phyloP scores from a whole-genome alignment of 2,888 invertebrate species.

The Lottia scabra region DNA sequence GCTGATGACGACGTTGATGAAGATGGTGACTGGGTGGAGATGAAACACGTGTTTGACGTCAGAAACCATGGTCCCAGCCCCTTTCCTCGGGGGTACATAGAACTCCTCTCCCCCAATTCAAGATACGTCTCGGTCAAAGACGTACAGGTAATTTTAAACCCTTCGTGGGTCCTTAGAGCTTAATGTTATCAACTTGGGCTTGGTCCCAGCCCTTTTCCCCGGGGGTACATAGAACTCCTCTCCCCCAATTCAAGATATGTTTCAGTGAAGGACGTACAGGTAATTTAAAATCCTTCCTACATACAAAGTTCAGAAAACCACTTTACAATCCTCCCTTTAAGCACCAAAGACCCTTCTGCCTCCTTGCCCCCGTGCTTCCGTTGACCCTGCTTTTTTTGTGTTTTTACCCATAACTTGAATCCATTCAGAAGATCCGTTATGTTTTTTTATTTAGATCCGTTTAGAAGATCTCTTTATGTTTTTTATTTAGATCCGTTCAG shows the following conservation, averaged over 20 bases:
- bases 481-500: too few relatives aligned
- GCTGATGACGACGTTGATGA: slow-evolving; percentile 10
- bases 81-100: slow-evolving; percentile 35
- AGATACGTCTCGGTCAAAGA: slow-evolving; percentile 19
- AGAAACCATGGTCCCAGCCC: slow-evolving; percentile 48
- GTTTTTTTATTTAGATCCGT: background rate
- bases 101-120: slow-evolving; percentile 26
- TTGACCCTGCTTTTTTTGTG: too few relatives aligned
- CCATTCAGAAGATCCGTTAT: too few relatives aligned
- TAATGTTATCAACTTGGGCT: too few relatives aligned
- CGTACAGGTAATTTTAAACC: slow-evolving; percentile 19
- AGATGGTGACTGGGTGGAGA: slow-evolving; percentile 10
- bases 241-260: slow-evolving; percentile 28
- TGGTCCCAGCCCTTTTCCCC: slow-evolving; percentile 46
- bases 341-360: too few relatives aligned
- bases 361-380: too few relatives aligned
- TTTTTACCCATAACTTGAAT: too few relatives aligned
- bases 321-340: too few relatives aligned
- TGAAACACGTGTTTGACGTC: slow-evolving; percentile 41
- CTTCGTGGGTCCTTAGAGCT: too few relatives aligned
- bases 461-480: background rate
- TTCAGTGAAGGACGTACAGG: slow-evolving; percentile 20
- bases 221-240: slow-evolving; percentile 30
- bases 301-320: too few relatives aligned
- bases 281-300: slow-evolving; percentile 5